These are phyloP conservation scores for Hyposmocoma kahamanoa DNA, from an alignment of 1,140 invertebrate genomes.

Conservation along the genomic window DNA sequence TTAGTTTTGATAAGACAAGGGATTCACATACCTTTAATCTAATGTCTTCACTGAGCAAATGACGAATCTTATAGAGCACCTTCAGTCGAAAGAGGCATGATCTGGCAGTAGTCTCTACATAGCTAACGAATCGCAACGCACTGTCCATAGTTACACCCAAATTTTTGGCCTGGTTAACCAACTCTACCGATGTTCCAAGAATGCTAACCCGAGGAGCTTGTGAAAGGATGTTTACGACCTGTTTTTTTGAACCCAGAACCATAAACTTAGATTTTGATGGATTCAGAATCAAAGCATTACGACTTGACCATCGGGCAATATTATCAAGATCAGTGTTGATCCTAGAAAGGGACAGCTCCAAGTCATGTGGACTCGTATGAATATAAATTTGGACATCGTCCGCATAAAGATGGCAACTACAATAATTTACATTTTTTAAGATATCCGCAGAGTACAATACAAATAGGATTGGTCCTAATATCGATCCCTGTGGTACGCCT, in stretches of 20 bases:
- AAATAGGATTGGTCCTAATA: not conserved
- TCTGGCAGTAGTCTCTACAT: not conserved
- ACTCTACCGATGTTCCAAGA: not conserved
- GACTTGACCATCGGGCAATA: not conserved
- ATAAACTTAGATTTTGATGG: not conserved
- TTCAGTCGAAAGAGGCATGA: constrained; percentile 8
- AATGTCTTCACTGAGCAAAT: not conserved
- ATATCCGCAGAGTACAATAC: not conserved
- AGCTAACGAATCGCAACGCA: constrained; percentile 2
- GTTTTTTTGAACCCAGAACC: not conserved
- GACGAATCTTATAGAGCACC: not conserved
- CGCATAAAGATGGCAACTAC: constrained; percentile 5
- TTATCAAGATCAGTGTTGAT: not conserved
- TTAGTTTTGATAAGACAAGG: no score
- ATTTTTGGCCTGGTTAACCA: constrained; percentile 5
- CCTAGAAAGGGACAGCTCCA: not conserved
- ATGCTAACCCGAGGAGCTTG: not conserved
- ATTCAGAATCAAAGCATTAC: not conserved
- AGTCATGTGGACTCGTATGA: not conserved
- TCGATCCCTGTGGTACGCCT: not conserved
- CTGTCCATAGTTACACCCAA: constrained; percentile 7
- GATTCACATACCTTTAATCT: not conserved
- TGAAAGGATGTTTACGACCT: not conserved
- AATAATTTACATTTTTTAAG: not conserved
- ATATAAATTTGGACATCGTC: constrained; percentile 8